Conservation (phyloP, 2,888 invertebrate species). For the Halictus ligatus region DNA sequence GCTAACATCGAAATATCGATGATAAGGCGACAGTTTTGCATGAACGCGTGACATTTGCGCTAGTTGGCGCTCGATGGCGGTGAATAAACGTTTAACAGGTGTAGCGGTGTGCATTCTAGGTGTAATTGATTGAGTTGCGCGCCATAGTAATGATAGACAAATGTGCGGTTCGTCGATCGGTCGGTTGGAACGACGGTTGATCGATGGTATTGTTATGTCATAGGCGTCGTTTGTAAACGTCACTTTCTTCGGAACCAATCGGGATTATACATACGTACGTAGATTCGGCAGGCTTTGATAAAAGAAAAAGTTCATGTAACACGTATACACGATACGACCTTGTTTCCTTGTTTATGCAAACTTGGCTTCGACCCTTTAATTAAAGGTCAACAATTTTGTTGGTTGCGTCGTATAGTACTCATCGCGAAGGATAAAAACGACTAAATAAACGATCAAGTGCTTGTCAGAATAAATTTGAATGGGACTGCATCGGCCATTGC, state of each 20-base stretch:
- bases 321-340: too few species aligned
- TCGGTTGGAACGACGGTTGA: not conserved
- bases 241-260: not conserved
- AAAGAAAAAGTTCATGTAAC: too few species aligned
- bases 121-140: not conserved
- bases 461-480: too few species aligned
- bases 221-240: not conserved
- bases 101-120: not conserved
- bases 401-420: too few species aligned
- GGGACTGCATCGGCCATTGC: too few species aligned
- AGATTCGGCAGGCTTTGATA: too few species aligned
- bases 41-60: not conserved
- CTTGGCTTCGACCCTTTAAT: too few species aligned
- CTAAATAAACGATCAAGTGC: too few species aligned
- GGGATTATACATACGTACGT: not conserved
- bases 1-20: not conserved
- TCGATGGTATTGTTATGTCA: not conserved
- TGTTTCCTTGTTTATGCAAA: too few species aligned
- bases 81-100: constrained; percentile 5
- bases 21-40: not conserved
- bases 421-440: too few species aligned
- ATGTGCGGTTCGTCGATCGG: not conserved
- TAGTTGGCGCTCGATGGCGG: not conserved
- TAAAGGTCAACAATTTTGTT: too few species aligned
- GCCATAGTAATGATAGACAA: constrained; percentile 14